Base-by-base conservation (phyloP, 2,888 invertebrate genomes). In the Rugalucina vietnamica region DNA sequence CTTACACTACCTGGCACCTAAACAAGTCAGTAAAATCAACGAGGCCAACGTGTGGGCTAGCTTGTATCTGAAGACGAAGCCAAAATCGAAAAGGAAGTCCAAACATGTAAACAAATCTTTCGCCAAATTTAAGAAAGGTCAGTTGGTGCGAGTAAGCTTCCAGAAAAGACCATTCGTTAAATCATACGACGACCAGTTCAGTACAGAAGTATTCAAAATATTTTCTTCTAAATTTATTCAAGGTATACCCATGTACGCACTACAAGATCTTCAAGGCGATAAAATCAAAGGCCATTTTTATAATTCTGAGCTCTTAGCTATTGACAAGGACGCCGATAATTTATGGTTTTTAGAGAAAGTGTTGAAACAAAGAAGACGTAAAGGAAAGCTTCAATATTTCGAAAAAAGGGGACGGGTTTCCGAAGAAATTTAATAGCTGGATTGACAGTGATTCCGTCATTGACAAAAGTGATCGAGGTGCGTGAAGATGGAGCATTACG, bases 211-310 rank as follows among this genome's bases (percentile, higher is more conserved):
- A 29, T 74, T 74, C 54, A 74, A 74, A 27, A 54, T 54, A 36
- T 4, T 37, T 70, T 37, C 36, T 21, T 5, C n/a, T n/a, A 10
- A 10, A 37, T 37, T 36, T 4, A 21, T 36, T 5, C 79, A 80
- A 54, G 79, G 71, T 14, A 83, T 79, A 37, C 79, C 83, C 1
- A 57, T 78, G 74, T 82, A 78, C 36, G 74, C 70, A 78, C 34
- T 82, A 4, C 69, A 74, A 34, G 77, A 77, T 32, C 50, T 73
- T 32, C 18, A 54, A 21, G 54, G 57, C 1, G 78, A 82, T 12
- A 29, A n/a, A 3, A 82, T 82, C 24, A 43, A 60, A 32, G 82
- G 79, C 27, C 50, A 36, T 34, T 81, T 81, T 65, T 76, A 76
- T 73, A 54, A 54, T 57, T 57, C 18, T n/a, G 81, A 81, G 27